phyloP scores from a whole-genome alignment of 2,888 invertebrate genomes.

The Incurvaria masculella region DNA sequence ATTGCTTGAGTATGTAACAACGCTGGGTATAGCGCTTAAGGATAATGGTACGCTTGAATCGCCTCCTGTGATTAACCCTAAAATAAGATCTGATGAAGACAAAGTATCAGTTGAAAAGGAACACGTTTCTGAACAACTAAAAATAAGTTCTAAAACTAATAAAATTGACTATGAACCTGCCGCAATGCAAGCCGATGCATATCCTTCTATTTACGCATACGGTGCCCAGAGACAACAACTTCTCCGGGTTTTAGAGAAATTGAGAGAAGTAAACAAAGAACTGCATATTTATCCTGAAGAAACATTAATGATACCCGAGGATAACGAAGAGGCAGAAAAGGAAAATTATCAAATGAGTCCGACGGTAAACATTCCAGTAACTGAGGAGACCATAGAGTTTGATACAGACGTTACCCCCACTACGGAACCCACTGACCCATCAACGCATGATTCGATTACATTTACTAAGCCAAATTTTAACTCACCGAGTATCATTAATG shows the following conservation, averaged over 20 bases:
- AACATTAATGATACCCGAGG: slow-evolving; percentile 22
- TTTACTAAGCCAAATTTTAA: background rate
- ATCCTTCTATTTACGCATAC: slow-evolving; percentile 39
- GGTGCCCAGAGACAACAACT: slow-evolving; percentile 43
- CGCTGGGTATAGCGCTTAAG: background rate
- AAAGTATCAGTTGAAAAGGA: background rate
- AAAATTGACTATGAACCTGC: slow-evolving; percentile 39
- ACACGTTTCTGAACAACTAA: background rate
- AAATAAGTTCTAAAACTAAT: slow-evolving; percentile 10
- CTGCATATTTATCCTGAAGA: slow-evolving; percentile 40
- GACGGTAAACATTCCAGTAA: no score
- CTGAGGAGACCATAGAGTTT: background rate
- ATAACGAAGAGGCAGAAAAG: background rate
- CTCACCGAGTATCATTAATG: slow-evolving; percentile 25
- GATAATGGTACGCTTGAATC: background rate
- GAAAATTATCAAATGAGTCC: no score
- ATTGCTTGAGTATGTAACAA: background rate
- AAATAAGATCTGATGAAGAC: background rate
- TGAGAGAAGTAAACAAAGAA: slow-evolving; percentile 38
- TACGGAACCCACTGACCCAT: background rate
- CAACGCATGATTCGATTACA: background rate
- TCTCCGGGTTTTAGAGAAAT: slow-evolving; percentile 33
- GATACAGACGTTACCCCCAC: no score
- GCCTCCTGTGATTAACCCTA: background rate
- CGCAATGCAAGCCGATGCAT: slow-evolving; percentile 38